phyloP scores from a whole-genome alignment of 2,888 invertebrate species.

The Mayetiola destructor region DNA sequence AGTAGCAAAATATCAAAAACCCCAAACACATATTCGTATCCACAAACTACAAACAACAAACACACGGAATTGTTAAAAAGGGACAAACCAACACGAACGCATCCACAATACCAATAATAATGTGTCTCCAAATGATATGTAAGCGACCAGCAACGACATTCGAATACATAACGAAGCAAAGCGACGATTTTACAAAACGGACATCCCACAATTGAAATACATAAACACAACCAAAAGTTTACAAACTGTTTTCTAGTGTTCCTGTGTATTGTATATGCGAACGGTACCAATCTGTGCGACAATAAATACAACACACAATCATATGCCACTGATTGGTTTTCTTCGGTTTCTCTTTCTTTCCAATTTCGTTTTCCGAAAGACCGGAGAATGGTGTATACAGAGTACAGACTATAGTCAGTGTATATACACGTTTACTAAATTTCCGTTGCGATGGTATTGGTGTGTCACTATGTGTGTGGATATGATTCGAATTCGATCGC shows the following conservation, averaged over 20 bases:
- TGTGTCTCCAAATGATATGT: conserved; percentile 12
- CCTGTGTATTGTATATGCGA: conserved; percentile 1
- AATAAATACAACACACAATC: conserved; percentile 11
- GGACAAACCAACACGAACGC: background rate
- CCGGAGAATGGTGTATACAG: too few relatives aligned
- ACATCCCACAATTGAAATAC: conserved; percentile 13
- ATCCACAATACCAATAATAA: background rate
- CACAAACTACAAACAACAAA: background rate
- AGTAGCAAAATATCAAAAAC: background rate
- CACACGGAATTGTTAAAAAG: background rate
- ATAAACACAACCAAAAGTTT: conserved; percentile 4
- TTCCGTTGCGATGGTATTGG: too few relatives aligned
- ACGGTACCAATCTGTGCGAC: conserved; percentile 10
- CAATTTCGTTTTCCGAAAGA: too few relatives aligned
- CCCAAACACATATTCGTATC: too few relatives aligned
- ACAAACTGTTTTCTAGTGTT: conserved; percentile 5
- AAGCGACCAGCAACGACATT: conserved; percentile 12
- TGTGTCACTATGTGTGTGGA: too few relatives aligned
- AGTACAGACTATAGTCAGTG: too few relatives aligned
- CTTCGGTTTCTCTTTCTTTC: conserved; percentile 1
- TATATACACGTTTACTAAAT: too few relatives aligned
- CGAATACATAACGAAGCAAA: conserved; percentile 12
- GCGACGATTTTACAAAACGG: conserved; percentile 2
- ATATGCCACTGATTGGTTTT: conserved; percentile 12
- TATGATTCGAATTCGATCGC: too few relatives aligned